Base-by-base conservation (phyloP, 2,888 invertebrate genomes). In the Leptinotarsa peninsularis region DNA sequence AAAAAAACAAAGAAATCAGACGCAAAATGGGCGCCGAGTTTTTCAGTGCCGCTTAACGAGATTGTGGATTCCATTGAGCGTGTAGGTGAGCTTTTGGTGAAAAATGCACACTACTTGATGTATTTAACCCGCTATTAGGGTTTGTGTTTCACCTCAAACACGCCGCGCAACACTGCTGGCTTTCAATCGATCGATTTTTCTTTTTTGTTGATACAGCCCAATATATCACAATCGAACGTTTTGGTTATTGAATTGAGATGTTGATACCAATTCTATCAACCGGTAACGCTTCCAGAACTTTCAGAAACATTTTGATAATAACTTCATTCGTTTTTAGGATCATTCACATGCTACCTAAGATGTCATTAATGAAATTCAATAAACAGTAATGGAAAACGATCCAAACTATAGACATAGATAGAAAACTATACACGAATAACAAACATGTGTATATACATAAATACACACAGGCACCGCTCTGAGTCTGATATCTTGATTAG, bases 71-170 rank as follows among this genome's bases (percentile, higher is more conserved):
- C 81, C 81, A 81, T 82, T 83, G 79, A 77, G 79, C 80, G 75
- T 82, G 82, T 82, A 83, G 84, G 83, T 84, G 82, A 82, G 82
- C 85, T 84, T 83, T 79, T 83, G 85, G 85, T 87, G 86, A 88
- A 88, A 88, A 88, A 88, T 88, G 86, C 86, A 86, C 87, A 86
- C 85, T 86, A 87, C 87, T 88, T 87, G 87, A 88, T 88, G 88
- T 87, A 87, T 88, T 87, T 87, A 87, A 88, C 87, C 87, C 85
- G 84, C 87, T 87, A 87, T 87, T 88, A 87, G 87, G 88, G 87
- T 87, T 88, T 87, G 87, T 86, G 88, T 87, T 86, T 84, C 86
- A 87, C 87, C 88, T 87, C 88, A 87, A 87, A 87, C 87, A 86
- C 83, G 85, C 87, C 87, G 83, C 86, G 81, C 75, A 77, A 74